Base-by-base conservation (phyloP, 2,113 vertebrate genomes). In the Ceratotherium simum region DNA sequence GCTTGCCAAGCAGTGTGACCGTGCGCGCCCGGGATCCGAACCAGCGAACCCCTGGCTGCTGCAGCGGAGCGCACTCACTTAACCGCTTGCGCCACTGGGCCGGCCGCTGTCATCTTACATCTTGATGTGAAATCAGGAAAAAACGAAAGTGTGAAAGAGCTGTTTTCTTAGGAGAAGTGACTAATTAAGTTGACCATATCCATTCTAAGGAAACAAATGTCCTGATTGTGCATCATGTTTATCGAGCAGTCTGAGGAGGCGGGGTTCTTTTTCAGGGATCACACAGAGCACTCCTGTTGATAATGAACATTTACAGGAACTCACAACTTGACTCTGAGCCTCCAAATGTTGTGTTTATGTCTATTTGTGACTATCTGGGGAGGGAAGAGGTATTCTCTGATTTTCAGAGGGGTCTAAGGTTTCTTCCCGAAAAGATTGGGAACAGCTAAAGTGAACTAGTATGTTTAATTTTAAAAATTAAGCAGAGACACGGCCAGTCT, bases 381-480 rank as follows among this genome's bases (percentile, higher is more conserved):
- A 79, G 67, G 42, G 39, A 39, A 8, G 8, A 29, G 46, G 33
- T 85, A 27, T 90, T 42, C 51, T 0, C n/a, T 56, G 31, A 42
- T 78, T 62, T 81, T 84, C 21, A 62, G 20, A 89, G 11, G 23
- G 29, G n/a, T 58, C 67, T 62, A 13, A 36, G 48, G 16, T 80
- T 56, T 70, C 62, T 31, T 90, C 33, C 23, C 2, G 2, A 23
- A 23, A 94, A 60, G 27, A n/a, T 79, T 54, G 83, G 94, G 36
- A 83, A 18, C 48, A 17, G 65, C 8, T 70, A 70, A 31, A 31
- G 16, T 39, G 62, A 72, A 51, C 29, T 69, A n/a, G 4, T 93
- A 31, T 54, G 48, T 86, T 96, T 82, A 89, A 88, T 82, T 95
- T 46, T n/a, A 51, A 91, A 88, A 89, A 64, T 46, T 48, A 48